Evolutionary conservation across 2,797 vertebrate genomes (phyloP), one percentile per base, ranked within the genome.

Genomic region (Catharus ustulatus): DNA sequence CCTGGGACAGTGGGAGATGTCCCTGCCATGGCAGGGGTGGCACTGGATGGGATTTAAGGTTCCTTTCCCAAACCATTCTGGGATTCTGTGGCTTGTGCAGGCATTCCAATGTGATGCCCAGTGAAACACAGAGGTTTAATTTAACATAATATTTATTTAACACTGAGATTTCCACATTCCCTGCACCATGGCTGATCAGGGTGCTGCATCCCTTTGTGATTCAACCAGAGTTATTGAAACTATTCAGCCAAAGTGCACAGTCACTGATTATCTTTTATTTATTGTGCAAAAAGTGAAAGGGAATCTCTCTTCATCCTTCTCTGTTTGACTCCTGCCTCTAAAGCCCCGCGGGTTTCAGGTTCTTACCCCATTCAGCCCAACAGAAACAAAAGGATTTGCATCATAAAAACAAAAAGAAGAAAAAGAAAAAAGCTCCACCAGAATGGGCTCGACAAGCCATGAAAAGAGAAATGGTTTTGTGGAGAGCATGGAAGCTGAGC

Each of bases 301-400:
- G 61, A 90, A 74, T 22, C 11, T 55, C 86, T 73, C 71, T 63
- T 38, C 61, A 26, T 32, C 57, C 57, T 34, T 45, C 90, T 20
- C 43, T n/a, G 46, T 73, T 68, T n/a, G 74, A 66, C 58, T 89
- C 57, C 92, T 4, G 38, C 58, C 66, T 46, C 36, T 15, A 18
- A 40, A 69, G 81, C 36, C 21, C 3, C 1, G 18, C 59, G 51
- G 3, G 6, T 45, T 69, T 87, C 80, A 69, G 74, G 51, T 68
- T 64, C 84, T 57, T 36, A 15, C 45, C 21, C 82, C 68, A 29
- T 73, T 83, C 72, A 51, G 68, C 61, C 38, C 11, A 55, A n/a
- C 4, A 16, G 77, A 57, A 93, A 92, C 78, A 72, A 82, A 88
- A 84, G 51, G 13, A 86, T 90, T 86, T 89, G 87, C 89, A 82